Base-by-base conservation (phyloP, 2,113 vertebrate species). In the Toxostoma redivivum region DNA sequence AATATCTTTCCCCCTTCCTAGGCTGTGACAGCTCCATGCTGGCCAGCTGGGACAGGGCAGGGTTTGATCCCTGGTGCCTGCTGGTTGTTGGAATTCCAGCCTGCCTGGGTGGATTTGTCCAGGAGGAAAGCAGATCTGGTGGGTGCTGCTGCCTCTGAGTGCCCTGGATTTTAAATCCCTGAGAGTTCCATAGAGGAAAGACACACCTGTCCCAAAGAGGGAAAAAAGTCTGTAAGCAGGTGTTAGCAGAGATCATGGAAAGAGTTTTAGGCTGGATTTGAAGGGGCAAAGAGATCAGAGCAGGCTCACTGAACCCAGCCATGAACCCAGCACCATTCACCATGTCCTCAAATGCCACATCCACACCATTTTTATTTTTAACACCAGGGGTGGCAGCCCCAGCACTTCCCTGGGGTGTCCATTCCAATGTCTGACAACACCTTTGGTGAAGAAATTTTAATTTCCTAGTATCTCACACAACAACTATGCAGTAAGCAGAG, bases 71-170 rank as follows among this genome's bases (percentile, higher is more conserved):
- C 88, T 10, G 4, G 33, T 88, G 73, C 51, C 94, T 94, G 61
- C 70, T 92, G 87, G 53, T 50, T 74, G 7, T 23, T 91, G 64
- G 80, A n/a, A n/a, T 95, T 91, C 70, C 84, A 91, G 22, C 90
- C 22, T 78, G 22, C 73, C 74, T 70, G 94, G 86, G 61, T 17
- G 35, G 40, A 62, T 91, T 62, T 86, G 23, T 53, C 35, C 66
- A 47, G 38, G 51, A 90, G 61, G 57, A 83, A 76, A 85, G 33
- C 73, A 54, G 23, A 76, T 18, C 35, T 77, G 60, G 31, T 73
- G 50, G 11, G 47, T 62, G 47, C 56, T 51, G 11, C n/a, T 72
- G 73, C 88, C 92, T 86, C 67, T 19, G 42, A 77, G 61, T 57
- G 31, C 56, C 57, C 57, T 28, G 42, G 9, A 23, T 47, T 88